These are phyloP conservation scores for Vireo altiloquus DNA, from an alignment of 2,113 vertebrate species.

Conservation along the genomic window DNA sequence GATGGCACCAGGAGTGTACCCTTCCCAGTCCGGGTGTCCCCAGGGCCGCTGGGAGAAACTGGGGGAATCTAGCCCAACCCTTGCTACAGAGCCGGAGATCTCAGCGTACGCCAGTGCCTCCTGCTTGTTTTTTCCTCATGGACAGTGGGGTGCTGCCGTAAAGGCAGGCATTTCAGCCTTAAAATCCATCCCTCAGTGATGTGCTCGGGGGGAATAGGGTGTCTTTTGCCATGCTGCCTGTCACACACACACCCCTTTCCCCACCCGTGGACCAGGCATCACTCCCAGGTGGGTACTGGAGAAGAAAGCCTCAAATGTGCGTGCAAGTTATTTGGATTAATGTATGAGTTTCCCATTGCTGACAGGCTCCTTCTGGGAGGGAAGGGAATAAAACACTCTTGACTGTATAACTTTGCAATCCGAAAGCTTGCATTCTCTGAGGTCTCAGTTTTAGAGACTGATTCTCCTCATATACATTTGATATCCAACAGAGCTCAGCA, in stretches of 20 bases:
- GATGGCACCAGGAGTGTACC: slow-evolving; percentile 32
- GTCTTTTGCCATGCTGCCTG: neutral
- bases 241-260: accelerated
- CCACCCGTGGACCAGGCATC: accelerated
- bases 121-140: neutral
- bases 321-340: neutral
- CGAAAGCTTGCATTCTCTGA: neutral
- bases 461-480: neutral
- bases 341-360: neutral
- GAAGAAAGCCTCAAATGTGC: neutral
- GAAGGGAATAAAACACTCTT: neutral
- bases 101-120: accelerated
- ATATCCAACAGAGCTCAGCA: neutral
- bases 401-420: neutral
- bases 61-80: neutral
- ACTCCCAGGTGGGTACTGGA: neutral
- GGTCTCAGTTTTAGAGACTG: neutral
- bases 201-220: neutral
- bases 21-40: neutral
- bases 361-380: neutral
- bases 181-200: neutral
- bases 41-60: neutral
- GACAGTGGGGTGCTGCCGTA: neutral
- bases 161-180: neutral
- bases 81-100: neutral